Evolutionary conservation across 2,113 vertebrate species (phyloP).

Genomic region (Loxodonta africana): DNA sequence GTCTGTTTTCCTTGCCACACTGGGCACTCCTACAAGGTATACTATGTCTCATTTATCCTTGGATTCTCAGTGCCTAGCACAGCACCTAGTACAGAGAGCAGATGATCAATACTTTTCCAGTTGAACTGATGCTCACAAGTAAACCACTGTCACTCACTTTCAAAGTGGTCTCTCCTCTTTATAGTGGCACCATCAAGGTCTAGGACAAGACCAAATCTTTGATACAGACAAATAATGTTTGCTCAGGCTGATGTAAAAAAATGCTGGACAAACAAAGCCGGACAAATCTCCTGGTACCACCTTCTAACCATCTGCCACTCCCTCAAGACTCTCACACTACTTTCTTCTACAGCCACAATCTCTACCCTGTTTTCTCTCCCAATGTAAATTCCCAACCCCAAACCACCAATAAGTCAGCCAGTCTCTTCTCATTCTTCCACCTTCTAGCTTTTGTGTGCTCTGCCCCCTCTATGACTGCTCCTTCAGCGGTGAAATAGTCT

Average conservation of each 20-base stretch:
- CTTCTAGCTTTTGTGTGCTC: background rate
- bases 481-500: background rate
- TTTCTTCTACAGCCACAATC: background rate
- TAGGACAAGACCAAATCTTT: background rate
- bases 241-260: background rate
- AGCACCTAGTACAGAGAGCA: background rate
- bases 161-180: background rate
- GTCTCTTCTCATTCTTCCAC: background rate
- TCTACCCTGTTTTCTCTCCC: background rate
- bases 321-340: background rate
- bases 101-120: background rate
- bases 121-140: background rate
- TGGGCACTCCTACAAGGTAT: background rate
- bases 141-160: background rate
- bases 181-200: background rate
- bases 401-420: background rate
- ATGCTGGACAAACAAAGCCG: background rate
- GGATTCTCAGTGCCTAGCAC: background rate
- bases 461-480: background rate
- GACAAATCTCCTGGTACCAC: background rate
- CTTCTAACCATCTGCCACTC: background rate
- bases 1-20: background rate
- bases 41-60: background rate
- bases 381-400: background rate
- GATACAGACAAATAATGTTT: background rate